phyloP scores from a whole-genome alignment of 1,140 invertebrate genomes.

The Steinernema khuongi region DNA sequence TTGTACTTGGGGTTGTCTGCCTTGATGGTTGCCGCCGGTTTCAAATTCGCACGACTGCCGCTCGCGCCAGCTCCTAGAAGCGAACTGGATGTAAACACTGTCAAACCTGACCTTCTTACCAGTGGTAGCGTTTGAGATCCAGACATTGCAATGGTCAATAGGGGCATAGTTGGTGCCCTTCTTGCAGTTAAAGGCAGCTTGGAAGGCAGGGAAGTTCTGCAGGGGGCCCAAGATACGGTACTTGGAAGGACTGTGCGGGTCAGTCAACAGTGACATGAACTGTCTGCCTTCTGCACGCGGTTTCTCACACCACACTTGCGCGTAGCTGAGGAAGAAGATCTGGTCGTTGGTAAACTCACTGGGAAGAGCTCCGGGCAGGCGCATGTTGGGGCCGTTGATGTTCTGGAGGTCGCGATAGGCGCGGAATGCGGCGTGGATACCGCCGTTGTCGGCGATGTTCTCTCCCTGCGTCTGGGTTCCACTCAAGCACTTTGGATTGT shows the following conservation, averaged over 20 bases:
- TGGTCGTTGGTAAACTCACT: slow-evolving; percentile 48
- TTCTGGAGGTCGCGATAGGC: slow-evolving; percentile 38
- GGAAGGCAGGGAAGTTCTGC: slow-evolving; percentile 56
- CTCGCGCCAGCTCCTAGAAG: background rate
- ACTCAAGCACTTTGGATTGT: slow-evolving; percentile 29
- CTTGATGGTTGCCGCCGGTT: background rate
- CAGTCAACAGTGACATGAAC: slow-evolving; percentile 28
- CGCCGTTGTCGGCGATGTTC: slow-evolving; percentile 40
- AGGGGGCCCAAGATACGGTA: slow-evolving; percentile 50
- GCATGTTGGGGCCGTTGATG: slow-evolving; percentile 39
- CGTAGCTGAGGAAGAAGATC: slow-evolving; percentile 46
- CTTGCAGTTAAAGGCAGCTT: slow-evolving; percentile 50
- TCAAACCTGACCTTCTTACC: background rate
- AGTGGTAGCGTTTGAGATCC: slow-evolving; percentile 16
- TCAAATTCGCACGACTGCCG: background rate
- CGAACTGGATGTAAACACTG: background rate
- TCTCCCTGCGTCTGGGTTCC: slow-evolving; percentile 30
- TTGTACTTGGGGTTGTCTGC: background rate
- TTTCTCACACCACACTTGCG: slow-evolving; percentile 39
- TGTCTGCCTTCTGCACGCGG: background rate
- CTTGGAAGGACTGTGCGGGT: slow-evolving; percentile 46
- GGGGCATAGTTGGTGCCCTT: slow-evolving; percentile 36
- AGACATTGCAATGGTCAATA: slow-evolving; percentile 46
- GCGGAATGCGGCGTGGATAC: slow-evolving; percentile 46
- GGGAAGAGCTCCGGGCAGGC: slow-evolving; percentile 33